phyloP scores from a whole-genome alignment of 2,888 invertebrate species.

The Eutolmus rufibarbis region DNA sequence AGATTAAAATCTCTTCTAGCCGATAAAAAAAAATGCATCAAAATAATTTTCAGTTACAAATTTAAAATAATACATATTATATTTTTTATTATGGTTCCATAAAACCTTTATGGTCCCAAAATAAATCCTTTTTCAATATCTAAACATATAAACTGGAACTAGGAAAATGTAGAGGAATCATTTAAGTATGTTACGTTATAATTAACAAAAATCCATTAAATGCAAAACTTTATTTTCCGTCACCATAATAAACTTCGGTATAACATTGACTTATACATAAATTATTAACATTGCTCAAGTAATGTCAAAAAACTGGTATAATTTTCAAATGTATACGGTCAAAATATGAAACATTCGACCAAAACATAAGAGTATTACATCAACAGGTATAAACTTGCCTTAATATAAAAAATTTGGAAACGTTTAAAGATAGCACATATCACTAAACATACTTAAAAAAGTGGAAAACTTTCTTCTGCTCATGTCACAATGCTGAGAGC shows the following conservation, averaged over 20 bases:
- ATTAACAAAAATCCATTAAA: neutral
- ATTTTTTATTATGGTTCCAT: too few species aligned
- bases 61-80: too few species aligned
- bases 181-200: neutral
- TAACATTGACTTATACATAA: slow-evolving; percentile 26
- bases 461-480: neutral
- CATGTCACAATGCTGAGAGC: neutral
- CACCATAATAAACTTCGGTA: neutral
- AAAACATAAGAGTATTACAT: neutral
- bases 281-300: slow-evolving; percentile 1
- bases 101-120: too few species aligned
- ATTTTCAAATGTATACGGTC: neutral
- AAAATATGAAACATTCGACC: neutral
- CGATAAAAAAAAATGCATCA: too few species aligned
- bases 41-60: too few species aligned
- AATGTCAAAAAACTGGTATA: neutral
- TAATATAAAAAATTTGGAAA: neutral
- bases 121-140: too few species aligned
- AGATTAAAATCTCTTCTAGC: too few species aligned
- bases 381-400: neutral
- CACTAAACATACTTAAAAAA: neutral
- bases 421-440: neutral
- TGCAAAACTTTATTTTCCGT: slow-evolving; percentile 18
- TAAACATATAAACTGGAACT: too few species aligned
- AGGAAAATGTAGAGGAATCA: neutral